Evolutionary conservation across 2,113 vertebrate species (phyloP), one percentile per base, ranked within the genome.

Genomic region (Hippocampus barbouri): DNA sequence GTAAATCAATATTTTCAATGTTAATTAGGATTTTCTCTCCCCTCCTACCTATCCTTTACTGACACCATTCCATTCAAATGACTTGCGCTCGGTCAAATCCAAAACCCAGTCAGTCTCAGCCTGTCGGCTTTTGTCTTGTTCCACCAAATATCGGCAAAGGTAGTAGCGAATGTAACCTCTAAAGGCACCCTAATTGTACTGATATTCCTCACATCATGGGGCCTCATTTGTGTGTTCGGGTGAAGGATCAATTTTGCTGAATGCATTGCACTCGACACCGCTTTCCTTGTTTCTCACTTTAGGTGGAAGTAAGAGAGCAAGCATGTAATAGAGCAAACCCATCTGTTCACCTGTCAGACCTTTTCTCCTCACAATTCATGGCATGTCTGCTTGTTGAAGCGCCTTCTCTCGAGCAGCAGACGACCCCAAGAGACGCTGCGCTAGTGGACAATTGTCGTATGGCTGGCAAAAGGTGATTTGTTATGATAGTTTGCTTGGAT

Each of bases 331-430:
- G 86, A 86, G 78, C 80, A 82, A 88, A 88, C 84, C 88, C 88
- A 90, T 90, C 89, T 91, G 88, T 88, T 90, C 85, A 82, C 84
- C 89, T 91, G 90, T 89, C 90, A 89, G 88, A 87, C 85, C 86
- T 89, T 89, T 90, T 86, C 83, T 86, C 76, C 64, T 76, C 68
- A 82, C 80, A 87, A 89, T 90, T 89, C 87, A 89, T 88, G 79
- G 83, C 75, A 71, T 75, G 81, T 88, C 87, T 87, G 80, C 87
- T 81, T 82, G 82, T 86, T 81, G 86, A 89, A 85, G 89, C 80
- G 76, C 82, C 85, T 79, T 77, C 74, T 76, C 85, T 87, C 80
- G 85, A 78, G 79, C 73, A 14, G 76, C 82, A 34, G 59, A 61
- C 0, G 78, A 73, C 69, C 73, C 73, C 0, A 51, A 59, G 75